Evolutionary conservation across 2,797 vertebrate species (phyloP).

Genomic region (Acridotheres tristis): DNA sequence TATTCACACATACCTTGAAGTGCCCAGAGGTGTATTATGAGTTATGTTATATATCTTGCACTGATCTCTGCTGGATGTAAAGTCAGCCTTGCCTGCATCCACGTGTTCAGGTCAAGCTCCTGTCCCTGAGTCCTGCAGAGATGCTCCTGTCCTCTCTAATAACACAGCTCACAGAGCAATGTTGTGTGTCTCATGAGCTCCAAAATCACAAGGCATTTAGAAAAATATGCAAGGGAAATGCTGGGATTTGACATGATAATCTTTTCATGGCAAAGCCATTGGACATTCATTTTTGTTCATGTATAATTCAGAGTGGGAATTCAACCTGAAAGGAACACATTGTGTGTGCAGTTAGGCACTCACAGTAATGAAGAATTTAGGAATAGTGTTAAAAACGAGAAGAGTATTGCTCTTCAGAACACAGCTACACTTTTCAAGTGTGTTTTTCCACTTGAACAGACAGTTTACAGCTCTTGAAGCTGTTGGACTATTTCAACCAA

Average conservation of each 20-base stretch:
- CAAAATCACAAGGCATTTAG: not conserved
- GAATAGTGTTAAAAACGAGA: not conserved
- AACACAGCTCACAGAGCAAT: not conserved
- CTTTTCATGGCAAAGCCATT: not conserved
- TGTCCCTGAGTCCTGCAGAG: not conserved
- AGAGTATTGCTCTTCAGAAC: not conserved
- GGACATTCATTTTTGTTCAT: not conserved
- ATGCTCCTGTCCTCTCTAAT: not conserved
- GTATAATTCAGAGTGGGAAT: slow-evolving; percentile 28
- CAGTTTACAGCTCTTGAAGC: not conserved
- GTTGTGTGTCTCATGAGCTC: not conserved
- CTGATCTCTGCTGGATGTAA: not conserved
- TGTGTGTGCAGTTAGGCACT: not conserved
- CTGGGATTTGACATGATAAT: not conserved
- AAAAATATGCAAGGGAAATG: not conserved
- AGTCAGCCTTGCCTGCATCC: not conserved
- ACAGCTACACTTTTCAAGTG: not conserved
- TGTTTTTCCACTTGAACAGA: not conserved
- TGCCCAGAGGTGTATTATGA: too few species aligned
- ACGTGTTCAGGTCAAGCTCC: not conserved
- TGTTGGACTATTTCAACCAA: not conserved
- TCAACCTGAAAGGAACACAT: slow-evolving; percentile 4
- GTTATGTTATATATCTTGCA: not conserved
- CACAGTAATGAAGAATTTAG: slow-evolving; percentile 5
- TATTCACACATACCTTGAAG: not conserved